Conservation (phyloP, 2,113 vertebrate genomes). For the Solea solea region DNA sequence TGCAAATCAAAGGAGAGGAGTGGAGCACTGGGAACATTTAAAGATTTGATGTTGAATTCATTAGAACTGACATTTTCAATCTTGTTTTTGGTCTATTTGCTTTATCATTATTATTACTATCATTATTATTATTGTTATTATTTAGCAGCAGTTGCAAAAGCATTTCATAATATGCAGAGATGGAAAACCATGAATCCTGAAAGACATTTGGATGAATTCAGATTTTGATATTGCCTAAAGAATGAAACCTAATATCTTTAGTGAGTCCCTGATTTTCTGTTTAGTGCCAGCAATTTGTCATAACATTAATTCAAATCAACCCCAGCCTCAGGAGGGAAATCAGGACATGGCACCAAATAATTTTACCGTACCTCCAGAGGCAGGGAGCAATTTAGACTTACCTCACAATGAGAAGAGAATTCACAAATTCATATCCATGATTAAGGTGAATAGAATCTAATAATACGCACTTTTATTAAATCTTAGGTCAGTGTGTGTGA, state of each 20-base stretch:
- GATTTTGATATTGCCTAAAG: neutral
- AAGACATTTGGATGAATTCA: neutral
- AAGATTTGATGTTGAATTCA: neutral
- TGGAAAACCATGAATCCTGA: neutral
- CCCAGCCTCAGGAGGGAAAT: neutral
- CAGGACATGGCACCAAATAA: neutral
- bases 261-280: neutral
- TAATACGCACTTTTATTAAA: too few species aligned
- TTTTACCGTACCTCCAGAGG: neutral
- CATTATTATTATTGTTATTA: neutral
- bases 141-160: neutral
- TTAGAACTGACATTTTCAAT: too few species aligned
- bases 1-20: neutral
- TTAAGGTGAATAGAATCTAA: too few species aligned
- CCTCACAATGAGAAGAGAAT: too few species aligned
- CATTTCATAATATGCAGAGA: neutral
- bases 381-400: neutral
- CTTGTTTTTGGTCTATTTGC: neutral
- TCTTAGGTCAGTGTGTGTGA: too few species aligned
- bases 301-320: neutral
- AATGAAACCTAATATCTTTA: neutral
- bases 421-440: too few species aligned
- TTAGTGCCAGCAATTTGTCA: neutral
- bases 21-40: neutral
- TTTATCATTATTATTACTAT: neutral